Base-by-base conservation (phyloP, 1,140 invertebrate genomes). In the Myzus persicae region DNA sequence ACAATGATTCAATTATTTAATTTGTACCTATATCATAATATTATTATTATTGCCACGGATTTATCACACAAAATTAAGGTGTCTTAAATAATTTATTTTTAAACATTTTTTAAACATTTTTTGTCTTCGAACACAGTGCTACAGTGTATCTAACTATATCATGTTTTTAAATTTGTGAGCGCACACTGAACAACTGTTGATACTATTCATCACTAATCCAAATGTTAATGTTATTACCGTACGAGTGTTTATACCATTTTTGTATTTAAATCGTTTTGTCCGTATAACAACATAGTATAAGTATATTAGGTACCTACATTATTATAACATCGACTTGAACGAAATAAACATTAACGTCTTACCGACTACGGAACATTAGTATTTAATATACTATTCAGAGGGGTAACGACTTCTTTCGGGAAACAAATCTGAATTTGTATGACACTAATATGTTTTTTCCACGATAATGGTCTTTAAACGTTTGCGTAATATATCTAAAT, bases 401-500 rank as follows among this genome's bases (percentile, higher is more conserved):
- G 22, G 88, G 46, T 54, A 89, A 54, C 46, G 48, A 51, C 36
- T 5, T n/a, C 36, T 54, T 38, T 89, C 22, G 51, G 20, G 9
- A 38, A 26, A 9, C 24, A 38, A 38, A 54, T 89, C 48, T 54
- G 5, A 48, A 54, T 89, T 54, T 89, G 54, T 89, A 89, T 89
- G 48, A 54, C 14, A 40, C 36, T 38, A 54, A 54, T 89, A 40
- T n/a, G 46, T 22, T 36, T 89, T 51, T 38, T 51, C 31, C 2
- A 36, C 87, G n/a, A n/a, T 51, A 88, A 88, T 88, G 87, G 44
- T 24, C 46, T 88, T 88, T 48, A 88, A 88, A 48, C 44, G 44
- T 22, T 51, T 8, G 20, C 8, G 46, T 46, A 87, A 36, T 87
- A 46, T 46, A n/a, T n/a, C 84, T 85, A 76, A 76, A 76, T 76